Conservation (phyloP, 92 coral and sea anemone genomes). For the Siderastrea radians region DNA sequence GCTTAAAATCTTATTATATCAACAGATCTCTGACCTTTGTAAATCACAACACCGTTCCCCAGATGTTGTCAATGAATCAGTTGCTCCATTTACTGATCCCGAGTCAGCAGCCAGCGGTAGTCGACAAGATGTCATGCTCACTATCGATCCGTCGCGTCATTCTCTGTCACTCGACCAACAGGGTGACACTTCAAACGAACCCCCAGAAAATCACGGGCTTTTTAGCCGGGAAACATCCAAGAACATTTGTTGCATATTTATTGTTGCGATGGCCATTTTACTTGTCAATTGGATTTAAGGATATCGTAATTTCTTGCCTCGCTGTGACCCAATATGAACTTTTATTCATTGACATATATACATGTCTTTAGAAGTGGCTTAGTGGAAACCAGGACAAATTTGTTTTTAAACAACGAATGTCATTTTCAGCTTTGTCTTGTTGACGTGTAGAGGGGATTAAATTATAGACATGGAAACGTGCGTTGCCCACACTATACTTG, state of each 20-base stretch:
- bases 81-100: background rate
- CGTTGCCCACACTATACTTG: too few relatives aligned
- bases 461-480: too few relatives aligned
- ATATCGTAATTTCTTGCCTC: background rate
- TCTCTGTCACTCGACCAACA: background rate
- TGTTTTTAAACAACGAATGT: too few relatives aligned
- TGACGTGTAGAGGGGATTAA: too few relatives aligned
- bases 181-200: background rate
- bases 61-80: background rate
- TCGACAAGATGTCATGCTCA: conserved; percentile 2
- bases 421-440: too few relatives aligned
- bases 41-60: background rate
- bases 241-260: conserved; percentile 2
- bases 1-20: background rate
- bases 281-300: conserved; percentile 26
- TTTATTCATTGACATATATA: too few relatives aligned
- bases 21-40: conserved; percentile 11
- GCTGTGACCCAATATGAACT: too few relatives aligned
- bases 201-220: background rate
- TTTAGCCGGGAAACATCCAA: background rate
- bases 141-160: conserved; percentile 12
- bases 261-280: conserved; percentile 17
- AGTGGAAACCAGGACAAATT: too few relatives aligned
- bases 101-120: background rate
- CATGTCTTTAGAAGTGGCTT: too few relatives aligned